Base-by-base conservation (phyloP, 1,140 invertebrate genomes). In the Trichonephila inaurata region DNA sequence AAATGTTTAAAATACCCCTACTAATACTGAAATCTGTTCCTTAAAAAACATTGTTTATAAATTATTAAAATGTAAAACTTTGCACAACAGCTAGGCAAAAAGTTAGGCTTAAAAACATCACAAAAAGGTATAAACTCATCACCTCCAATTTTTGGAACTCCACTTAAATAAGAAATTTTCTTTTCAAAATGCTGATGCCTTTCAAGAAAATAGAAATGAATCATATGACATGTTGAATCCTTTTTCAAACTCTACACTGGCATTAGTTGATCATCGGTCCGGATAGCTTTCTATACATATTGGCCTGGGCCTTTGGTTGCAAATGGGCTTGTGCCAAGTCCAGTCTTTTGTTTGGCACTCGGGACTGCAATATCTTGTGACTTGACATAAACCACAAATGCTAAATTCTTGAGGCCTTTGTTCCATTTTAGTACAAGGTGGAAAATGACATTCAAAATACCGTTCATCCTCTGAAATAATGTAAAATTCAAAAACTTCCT, bases 361-460 rank as follows among this genome's bases (percentile, higher is more conserved):
- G 83, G 96, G 95, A 58, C 96, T 96, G 95, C 96, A 96, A 94
- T 96, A 96, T 86, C 96, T 92, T n/a, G 96, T 95, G 90, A 95
- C 96, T 95, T 97, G 96, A 95, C 96, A 97, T 86, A 96, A 94
- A 8, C 96, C 96, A 95, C 96, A 97, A 94, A 97, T 97, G 94
- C 96, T 96, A 95, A 97, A 97, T 94, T 97, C 96, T 83, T 96
- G 94, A 5, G 96, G 95, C 93, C 96, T 96, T 94, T 96, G 95
- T 94, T 97, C 96, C 95, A 97, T 96, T 51, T 96, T 96, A 12
- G 96, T 96, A 95, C 96, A 97, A 0, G 96, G 96, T 19, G 96
- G 96, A 95, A 96, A 96, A 94, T 96, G 96, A 94, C 96, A 97
- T 95, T 97, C 96, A 95, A 96, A 96, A 94, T 96, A 96, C 62